Conservation (phyloP, 2,113 vertebrate genomes). For the Entomyzon cyanotis region DNA sequence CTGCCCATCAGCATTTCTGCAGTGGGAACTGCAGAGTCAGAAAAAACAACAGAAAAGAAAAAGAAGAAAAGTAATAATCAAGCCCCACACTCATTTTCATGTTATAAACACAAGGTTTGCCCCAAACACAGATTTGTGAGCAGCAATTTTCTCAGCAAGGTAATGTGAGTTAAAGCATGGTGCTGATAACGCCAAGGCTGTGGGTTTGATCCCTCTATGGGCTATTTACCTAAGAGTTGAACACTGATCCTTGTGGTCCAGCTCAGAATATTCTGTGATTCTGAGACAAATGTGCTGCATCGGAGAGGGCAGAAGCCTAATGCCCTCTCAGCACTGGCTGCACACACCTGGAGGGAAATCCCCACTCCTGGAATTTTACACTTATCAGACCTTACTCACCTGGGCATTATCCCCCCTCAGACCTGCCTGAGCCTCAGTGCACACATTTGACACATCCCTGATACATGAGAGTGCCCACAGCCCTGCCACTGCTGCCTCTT, state of each 20-base stretch:
- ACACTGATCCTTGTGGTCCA: neutral
- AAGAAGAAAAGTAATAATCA: neutral
- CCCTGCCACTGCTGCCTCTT: neutral
- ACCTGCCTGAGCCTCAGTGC: neutral
- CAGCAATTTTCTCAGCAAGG: neutral
- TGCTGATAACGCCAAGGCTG: neutral
- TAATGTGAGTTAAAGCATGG: neutral
- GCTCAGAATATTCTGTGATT: neutral
- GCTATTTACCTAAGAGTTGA: neutral
- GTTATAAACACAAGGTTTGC: neutral
- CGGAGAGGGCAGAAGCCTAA: neutral
- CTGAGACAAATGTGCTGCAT: neutral
- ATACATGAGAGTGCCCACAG: rapidly evolving
- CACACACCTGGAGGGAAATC: rapidly evolving
- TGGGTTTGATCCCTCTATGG: neutral
- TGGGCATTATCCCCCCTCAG: rapidly evolving
- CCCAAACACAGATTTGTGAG: neutral
- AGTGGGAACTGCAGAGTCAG: neutral
- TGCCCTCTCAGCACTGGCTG: neutral
- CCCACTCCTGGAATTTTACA: neutral
- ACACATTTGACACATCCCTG: rapidly evolving
- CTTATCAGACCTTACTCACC: neutral
- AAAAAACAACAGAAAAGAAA: rapidly evolving
- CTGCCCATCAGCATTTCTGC: neutral
- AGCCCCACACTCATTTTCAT: neutral